Evolutionary conservation across 2,888 invertebrate species (phyloP).

Genomic region (Caenorhabditis doughertyi): DNA sequence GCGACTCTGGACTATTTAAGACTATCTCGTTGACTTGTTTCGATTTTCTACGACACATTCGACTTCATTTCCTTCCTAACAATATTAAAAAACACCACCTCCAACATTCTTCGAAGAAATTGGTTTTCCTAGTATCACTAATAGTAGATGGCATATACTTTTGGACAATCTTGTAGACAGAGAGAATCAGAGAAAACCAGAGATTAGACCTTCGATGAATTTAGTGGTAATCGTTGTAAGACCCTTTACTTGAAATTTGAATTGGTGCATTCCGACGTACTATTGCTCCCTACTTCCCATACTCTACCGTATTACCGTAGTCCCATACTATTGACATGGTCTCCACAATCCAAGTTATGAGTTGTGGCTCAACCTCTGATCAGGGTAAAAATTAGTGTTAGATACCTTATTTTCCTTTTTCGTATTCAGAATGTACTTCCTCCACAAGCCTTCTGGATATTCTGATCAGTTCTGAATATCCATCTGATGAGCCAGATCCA

Average conservation of each 20-base stretch:
- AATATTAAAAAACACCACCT: constrained; percentile 30
- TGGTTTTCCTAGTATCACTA: background rate
- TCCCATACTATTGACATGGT: no score
- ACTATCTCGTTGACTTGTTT: constrained; percentile 35
- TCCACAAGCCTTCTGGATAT: constrained; percentile 29
- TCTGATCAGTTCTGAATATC: constrained; percentile 22
- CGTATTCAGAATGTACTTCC: background rate
- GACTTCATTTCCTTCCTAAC: constrained; percentile 31
- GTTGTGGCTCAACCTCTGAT: no score
- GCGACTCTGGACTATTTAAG: constrained; percentile 26
- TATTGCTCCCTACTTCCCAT: background rate
- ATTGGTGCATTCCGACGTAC: background rate
- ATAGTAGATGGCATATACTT: background rate
- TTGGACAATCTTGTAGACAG: background rate
- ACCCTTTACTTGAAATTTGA: constrained; percentile 1
- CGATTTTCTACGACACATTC: constrained; percentile 29
- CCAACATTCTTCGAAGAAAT: background rate
- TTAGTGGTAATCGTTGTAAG: constrained; percentile 9
- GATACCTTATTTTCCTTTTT: no score
- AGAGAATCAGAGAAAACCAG: background rate
- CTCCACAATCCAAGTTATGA: no score
- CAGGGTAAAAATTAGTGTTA: no score
- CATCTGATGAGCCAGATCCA: constrained; percentile 17
- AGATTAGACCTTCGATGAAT: background rate
- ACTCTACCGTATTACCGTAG: no score